Base-by-base conservation (phyloP, 1,140 invertebrate genomes). In the Antheraea mylitta region DNA sequence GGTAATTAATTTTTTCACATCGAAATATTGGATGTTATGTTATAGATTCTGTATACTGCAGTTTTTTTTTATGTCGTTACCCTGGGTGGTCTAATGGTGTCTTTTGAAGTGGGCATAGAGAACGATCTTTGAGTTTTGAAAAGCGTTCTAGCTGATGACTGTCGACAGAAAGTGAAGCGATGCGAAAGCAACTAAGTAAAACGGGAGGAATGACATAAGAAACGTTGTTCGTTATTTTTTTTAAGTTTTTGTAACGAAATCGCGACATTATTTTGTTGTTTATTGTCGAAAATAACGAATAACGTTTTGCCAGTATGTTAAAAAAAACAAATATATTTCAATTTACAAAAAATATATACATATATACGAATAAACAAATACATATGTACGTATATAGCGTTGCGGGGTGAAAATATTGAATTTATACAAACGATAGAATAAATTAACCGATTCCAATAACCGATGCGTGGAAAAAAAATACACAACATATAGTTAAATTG, bases 61-160 rank as follows among this genome's bases (percentile, higher is more conserved):
- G 5, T 16, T 53, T 16, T 53, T 11, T n/a, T 6, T 2, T 16
- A n/a, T 53, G 16, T 53, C 5, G 80, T 89, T 90, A 93, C 93
- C 90, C 92, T 92, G 74, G 92, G 94, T 73, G 88, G 87, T 77
- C 80, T 93, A 74, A 91, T 90, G 93, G 93, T 93, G 94, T 91
- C 95, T 93, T 96, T 96, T 22, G 95, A 93, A n/a, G 96, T 97
- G 64, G 97, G 97, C 91, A 98, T 96, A 74, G 97, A 98, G 89
- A 97, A 97, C 67, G 97, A 98, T 80, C 97, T 94, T 91, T 98
- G 97, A 76, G 97, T 97, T 94, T 97, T 97, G 92, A 98, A 97
- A 91, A 96, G 95, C 93, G 96, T 96, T 91, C 96, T 94, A 83
- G 95, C 95, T 86, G 94, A 87, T 36, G 84, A 81, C 90, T 92